Conservation (phyloP, 2,113 vertebrate species). For the Nannospalax galili region DNA sequence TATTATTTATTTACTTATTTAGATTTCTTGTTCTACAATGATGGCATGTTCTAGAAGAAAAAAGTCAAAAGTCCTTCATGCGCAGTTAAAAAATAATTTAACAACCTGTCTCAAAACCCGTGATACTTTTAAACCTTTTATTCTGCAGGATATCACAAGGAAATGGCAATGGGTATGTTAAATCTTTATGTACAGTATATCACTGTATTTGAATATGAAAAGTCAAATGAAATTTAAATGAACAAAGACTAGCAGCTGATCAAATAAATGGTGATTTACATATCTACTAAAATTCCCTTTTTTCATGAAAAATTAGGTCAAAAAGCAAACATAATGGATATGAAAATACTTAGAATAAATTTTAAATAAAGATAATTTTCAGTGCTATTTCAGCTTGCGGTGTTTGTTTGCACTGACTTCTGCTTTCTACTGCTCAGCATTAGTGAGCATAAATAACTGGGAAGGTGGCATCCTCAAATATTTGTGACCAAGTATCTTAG, state of each 20-base stretch:
- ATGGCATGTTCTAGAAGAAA: background rate
- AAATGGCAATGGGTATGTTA: background rate
- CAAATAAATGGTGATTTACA: background rate
- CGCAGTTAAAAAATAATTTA: background rate
- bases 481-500: background rate
- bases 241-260: background rate
- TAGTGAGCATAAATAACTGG: background rate
- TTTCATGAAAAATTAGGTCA: background rate
- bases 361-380: background rate
- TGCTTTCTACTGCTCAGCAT: background rate
- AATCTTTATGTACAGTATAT: background rate
- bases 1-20: background rate
- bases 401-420: background rate
- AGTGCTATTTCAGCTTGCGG: background rate
- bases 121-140: background rate
- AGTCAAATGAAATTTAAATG: background rate
- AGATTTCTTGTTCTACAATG: background rate
- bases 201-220: background rate
- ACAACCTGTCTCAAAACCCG: background rate
- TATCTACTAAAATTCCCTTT: background rate
- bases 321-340: background rate
- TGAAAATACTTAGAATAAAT: background rate
- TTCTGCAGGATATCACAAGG: background rate
- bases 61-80: background rate
- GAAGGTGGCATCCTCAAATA: background rate